phyloP scores from a whole-genome alignment of 2,113 vertebrate genomes.

The Phocoena sinus region DNA sequence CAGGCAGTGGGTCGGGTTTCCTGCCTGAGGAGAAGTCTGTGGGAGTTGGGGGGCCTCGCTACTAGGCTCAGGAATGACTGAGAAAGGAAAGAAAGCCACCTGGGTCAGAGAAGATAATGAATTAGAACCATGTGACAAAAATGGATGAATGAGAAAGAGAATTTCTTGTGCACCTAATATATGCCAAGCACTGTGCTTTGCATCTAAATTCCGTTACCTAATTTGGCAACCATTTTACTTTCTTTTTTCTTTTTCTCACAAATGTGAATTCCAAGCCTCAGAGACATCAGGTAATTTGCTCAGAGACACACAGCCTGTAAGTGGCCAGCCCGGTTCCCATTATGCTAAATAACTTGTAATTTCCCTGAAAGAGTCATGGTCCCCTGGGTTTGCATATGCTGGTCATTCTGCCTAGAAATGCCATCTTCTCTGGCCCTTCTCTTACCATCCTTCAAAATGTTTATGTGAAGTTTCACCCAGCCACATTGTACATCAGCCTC shows the following conservation, averaged over 20 bases:
- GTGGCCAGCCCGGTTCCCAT: background rate
- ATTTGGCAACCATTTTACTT: background rate
- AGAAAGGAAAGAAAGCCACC: slow-evolving; percentile 51
- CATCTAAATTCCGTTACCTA: background rate
- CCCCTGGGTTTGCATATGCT: background rate
- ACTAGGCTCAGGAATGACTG: slow-evolving; percentile 55
- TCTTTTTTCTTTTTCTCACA: background rate
- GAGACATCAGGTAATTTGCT: background rate
- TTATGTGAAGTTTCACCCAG: background rate
- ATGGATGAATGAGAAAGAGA: background rate
- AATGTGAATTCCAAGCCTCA: background rate
- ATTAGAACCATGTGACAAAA: slow-evolving; percentile 59
- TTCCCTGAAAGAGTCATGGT: background rate
- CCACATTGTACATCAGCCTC: background rate
- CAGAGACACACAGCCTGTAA: background rate
- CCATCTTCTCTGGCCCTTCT: background rate
- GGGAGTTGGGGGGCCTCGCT: slow-evolving; percentile 33
- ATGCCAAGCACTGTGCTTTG: background rate
- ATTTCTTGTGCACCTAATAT: slow-evolving; percentile 45
- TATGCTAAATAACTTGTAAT: background rate
- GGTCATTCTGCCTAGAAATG: background rate
- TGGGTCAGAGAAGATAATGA: slow-evolving; percentile 52
- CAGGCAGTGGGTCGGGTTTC: slow-evolving; percentile 67
- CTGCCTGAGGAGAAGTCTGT: slow-evolving; percentile 66
- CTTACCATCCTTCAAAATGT: background rate